Conservation (phyloP, 2,888 invertebrate genomes). For the Leptopilina myrica region DNA sequence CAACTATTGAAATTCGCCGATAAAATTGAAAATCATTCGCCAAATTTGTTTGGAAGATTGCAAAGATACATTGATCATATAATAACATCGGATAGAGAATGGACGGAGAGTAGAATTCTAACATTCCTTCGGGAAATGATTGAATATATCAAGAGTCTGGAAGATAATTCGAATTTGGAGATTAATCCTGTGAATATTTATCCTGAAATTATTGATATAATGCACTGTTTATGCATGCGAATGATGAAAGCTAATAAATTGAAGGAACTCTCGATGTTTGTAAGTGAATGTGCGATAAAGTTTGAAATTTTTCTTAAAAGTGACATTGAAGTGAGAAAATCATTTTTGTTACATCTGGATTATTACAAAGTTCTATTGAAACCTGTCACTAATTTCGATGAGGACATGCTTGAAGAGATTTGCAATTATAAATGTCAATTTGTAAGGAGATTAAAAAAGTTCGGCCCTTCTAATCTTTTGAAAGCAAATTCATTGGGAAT, state of each 20-base stretch:
- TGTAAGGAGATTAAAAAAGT: neutral
- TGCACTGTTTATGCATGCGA: neutral
- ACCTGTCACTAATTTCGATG: constrained; percentile 9
- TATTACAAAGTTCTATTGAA: constrained; percentile 1
- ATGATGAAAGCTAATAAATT: neutral
- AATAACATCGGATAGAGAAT: neutral
- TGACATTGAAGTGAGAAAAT: neutral
- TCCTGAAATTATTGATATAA: constrained; percentile 27
- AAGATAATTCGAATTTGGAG: neutral
- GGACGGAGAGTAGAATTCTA: constrained; percentile 34
- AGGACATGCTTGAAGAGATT: neutral
- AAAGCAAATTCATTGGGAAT: constrained; percentile 16
- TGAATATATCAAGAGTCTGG: constrained; percentile 39
- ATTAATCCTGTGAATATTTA: constrained; percentile 10
- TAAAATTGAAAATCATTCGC: neutral
- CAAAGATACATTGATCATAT: constrained; percentile 25
- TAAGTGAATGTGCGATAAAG: neutral
- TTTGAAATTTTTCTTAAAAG: neutral
- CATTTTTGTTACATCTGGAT: neutral
- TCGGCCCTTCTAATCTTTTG: neutral
- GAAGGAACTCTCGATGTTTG: neutral
- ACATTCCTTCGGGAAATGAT: constrained; percentile 52
- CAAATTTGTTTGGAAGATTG: neutral
- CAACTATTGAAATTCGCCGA: constrained; percentile 45
- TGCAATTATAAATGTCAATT: constrained; percentile 3